Evolutionary conservation across 2,888 invertebrate genomes (phyloP), one percentile per base, ranked within the genome.

Genomic region (Anoplius nigerrimus): DNA sequence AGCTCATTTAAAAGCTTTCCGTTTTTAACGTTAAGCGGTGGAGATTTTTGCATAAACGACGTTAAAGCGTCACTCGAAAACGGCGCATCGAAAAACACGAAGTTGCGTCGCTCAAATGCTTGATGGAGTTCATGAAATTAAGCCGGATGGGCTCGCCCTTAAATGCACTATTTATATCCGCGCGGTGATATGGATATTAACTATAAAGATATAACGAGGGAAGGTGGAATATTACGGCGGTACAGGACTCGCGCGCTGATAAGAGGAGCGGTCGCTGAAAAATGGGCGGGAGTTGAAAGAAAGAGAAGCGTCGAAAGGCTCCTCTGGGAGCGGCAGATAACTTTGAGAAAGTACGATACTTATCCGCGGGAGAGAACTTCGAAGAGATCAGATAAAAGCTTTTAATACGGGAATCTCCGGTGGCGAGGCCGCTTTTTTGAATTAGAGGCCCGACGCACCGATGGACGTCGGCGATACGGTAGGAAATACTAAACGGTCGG

Each of bases 291-390:
- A 66, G 64, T 69, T 64, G 71, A 66, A 79, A 62, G 69, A 70
- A 66, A 69, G 52, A 53, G 62, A 60, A 67, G 63, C 43, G 59
- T 68, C 61, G 61, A 71, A 71, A 63, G 62, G 65, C 45, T 61
- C 74, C 71, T n/a, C 16, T 51, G 69, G 65, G 72, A 70, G 51
- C 61, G 18, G 13, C 48, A 55, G 74, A 71, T 68, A 79, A 75
- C 72, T 76, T 74, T 66, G 51, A 52, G 46, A 71, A 79, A 75
- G 71, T 76, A 74, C 63, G 60, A 70, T 79, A 70, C 72, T 75
- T 65, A 62, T 55, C 52, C 64, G 51, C 57, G 11, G 6, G 16
- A 11, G 43, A 42, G 54, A 65, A 66, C 66, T 68, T 71, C 55
- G 45, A 56, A 60, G 45, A 58, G 69, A 71, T 70, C 66, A 69